Evolutionary conservation across 2,113 vertebrate genomes (phyloP).

Genomic region (Prolemur simus): DNA sequence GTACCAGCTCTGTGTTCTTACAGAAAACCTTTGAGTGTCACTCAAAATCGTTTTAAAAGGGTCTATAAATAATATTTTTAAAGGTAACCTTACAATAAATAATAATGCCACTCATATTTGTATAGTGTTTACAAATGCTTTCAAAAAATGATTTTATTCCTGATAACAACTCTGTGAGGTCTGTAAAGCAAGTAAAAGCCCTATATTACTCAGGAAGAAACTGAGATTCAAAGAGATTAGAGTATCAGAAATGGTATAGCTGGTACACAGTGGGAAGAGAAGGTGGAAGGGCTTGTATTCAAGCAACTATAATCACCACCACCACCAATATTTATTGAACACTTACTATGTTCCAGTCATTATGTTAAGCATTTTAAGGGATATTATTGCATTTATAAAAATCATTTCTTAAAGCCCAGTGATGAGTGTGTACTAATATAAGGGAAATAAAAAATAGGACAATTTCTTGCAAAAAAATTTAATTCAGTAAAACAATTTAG

Average conservation of each 20-base stretch:
- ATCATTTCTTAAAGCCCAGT: background rate
- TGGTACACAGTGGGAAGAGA: background rate
- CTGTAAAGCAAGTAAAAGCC: background rate
- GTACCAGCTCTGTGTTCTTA: constrained; percentile 20
- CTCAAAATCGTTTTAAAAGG: constrained; percentile 9
- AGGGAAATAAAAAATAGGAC: background rate
- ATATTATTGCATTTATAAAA: background rate
- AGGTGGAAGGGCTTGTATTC: background rate
- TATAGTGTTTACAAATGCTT: background rate
- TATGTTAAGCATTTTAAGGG: background rate
- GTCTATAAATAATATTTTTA: constrained; percentile 3
- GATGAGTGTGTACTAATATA: background rate
- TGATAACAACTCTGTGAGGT: background rate
- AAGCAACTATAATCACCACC: background rate
- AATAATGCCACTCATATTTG: background rate
- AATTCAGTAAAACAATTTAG: background rate
- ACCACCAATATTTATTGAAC: background rate
- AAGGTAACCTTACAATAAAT: background rate
- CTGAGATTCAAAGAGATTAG: background rate
- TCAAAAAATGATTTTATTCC: background rate
- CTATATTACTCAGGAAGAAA: background rate
- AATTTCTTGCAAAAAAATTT: background rate
- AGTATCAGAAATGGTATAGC: background rate
- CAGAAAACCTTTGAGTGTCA: background rate
- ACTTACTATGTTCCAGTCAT: background rate